Evolutionary conservation across 2,113 vertebrate genomes (phyloP).

Genomic region (Apodemus sylvaticus): DNA sequence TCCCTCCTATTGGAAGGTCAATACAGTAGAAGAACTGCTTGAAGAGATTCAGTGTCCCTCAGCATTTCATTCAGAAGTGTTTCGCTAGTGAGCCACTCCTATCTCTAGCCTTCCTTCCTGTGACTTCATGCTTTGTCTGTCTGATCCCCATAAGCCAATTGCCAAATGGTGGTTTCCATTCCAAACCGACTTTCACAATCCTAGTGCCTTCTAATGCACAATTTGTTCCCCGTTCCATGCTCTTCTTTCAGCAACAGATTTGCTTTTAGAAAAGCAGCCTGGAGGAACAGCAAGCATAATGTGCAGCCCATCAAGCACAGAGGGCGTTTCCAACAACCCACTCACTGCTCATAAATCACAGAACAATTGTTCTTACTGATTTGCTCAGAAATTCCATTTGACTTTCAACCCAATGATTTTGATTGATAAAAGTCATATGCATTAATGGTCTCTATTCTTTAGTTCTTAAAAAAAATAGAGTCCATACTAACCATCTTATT

Average conservation of each 20-base stretch:
- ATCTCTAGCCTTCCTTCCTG: constrained; percentile 43
- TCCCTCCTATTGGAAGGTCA: background rate
- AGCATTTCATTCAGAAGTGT: background rate
- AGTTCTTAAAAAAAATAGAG: background rate
- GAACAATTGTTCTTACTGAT: constrained; percentile 37
- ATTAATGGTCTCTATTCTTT: constrained; percentile 23
- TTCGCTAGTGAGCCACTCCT: constrained; percentile 41
- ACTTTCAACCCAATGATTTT: constrained; percentile 56
- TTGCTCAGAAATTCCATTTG: constrained; percentile 41
- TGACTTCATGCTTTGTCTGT: constrained; percentile 47
- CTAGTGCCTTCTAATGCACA: constrained; percentile 20
- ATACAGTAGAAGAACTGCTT: background rate
- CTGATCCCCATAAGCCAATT: constrained; percentile 8
- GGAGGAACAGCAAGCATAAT: constrained; percentile 27
- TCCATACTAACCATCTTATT: background rate
- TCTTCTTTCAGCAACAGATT: constrained; percentile 26
- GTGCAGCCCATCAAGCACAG: background rate
- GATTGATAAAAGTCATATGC: constrained; percentile 60
- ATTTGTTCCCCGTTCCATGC: constrained; percentile 48
- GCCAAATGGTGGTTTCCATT: constrained; percentile 30
- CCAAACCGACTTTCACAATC: constrained; percentile 42
- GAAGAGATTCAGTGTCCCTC: background rate
- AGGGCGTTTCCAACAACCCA: constrained; percentile 17
- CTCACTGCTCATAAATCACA: constrained; percentile 51
- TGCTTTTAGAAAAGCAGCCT: constrained; percentile 51